phyloP scores from a whole-genome alignment of 2,113 vertebrate species.

The Nesoenas mayeri region DNA sequence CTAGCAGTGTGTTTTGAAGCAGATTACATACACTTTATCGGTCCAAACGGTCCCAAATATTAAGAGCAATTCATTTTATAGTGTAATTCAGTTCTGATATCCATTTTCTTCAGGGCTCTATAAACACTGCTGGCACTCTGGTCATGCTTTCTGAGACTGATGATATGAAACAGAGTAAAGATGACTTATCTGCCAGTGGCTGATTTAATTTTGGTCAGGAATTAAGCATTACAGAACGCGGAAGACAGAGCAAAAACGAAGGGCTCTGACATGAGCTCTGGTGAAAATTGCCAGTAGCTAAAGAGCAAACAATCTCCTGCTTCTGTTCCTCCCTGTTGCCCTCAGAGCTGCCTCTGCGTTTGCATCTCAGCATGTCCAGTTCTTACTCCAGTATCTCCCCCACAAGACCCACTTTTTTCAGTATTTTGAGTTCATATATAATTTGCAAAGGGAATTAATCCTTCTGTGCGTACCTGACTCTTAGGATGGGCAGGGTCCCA shows the following conservation, averaged over 20 bases:
- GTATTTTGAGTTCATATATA: not conserved
- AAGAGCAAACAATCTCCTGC: not conserved
- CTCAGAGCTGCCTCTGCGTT: not conserved
- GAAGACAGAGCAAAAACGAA: not conserved
- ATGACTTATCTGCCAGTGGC: not conserved
- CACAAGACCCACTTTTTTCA: not conserved
- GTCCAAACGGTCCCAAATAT: not conserved
- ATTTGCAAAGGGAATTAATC: not conserved
- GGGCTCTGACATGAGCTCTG: not conserved
- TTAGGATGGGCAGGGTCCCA: not conserved
- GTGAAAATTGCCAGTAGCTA: not conserved
- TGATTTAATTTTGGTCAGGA: not conserved
- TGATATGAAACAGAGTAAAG: not conserved
- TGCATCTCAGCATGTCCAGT: not conserved
- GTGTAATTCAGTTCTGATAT: not conserved
- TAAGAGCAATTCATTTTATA: not conserved
- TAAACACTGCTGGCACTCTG: not conserved
- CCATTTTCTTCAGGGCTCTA: not conserved
- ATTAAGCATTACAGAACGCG: not conserved
- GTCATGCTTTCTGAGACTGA: not conserved
- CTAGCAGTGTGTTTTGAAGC: not conserved
- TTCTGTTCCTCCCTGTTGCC: not conserved
- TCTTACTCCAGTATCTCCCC: not conserved
- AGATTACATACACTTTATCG: not conserved
- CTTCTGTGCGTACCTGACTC: fast-evolving